Evolutionary conservation across 1,140 invertebrate species (phyloP).

Genomic region (Zaprionus ghesquierei): DNA sequence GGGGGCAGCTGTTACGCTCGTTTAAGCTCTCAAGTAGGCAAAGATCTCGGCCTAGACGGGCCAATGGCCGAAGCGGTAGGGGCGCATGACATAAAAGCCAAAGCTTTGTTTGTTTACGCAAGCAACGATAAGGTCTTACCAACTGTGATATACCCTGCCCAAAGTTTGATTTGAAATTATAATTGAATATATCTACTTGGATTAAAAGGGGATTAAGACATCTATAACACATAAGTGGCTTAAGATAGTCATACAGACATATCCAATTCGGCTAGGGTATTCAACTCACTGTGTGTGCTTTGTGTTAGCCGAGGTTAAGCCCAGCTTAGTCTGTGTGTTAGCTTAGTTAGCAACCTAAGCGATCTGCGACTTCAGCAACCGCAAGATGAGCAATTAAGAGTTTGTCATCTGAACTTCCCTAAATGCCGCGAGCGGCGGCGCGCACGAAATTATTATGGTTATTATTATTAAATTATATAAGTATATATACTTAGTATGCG

Average conservation of each 20-base stretch:
- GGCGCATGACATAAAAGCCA: not conserved
- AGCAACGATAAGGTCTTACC: not conserved
- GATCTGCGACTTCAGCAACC: not conserved
- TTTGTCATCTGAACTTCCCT: not conserved
- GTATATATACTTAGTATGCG: not conserved
- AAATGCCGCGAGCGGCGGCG: not conserved
- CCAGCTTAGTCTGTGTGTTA: not conserved
- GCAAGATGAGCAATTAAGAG: not conserved
- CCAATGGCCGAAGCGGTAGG: not conserved
- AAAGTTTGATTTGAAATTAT: too few species aligned
- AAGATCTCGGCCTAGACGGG: not conserved
- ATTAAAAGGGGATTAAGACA: too few species aligned
- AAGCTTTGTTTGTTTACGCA: not conserved
- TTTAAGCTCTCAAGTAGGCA: not conserved
- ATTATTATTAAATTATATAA: conserved; percentile 2
- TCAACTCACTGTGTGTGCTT: not conserved
- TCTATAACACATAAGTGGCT: too few species aligned
- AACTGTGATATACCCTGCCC: not conserved
- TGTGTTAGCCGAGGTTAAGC: not conserved
- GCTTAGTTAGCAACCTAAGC: not conserved
- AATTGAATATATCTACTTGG: too few species aligned
- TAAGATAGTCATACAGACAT: too few species aligned
- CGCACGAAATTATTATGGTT: not conserved
- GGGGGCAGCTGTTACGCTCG: not conserved
- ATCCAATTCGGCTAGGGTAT: not conserved